Base-by-base conservation (phyloP, 1,140 invertebrate species). In the Ephestia elutella region DNA sequence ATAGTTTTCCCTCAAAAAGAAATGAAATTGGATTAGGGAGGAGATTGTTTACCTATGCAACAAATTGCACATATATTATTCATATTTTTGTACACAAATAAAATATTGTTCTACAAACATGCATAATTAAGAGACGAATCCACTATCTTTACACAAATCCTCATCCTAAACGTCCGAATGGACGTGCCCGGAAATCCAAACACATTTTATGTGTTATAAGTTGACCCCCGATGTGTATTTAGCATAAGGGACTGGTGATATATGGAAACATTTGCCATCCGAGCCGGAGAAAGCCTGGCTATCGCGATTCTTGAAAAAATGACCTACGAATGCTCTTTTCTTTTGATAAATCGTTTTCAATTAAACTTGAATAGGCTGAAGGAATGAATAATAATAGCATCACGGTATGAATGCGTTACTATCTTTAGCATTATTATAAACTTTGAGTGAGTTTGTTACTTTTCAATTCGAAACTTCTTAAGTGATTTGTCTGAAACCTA, bases 321-420 rank as follows among this genome's bases (percentile, higher is more conserved):
- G n/a, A 15, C 38, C n/a, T n/a, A 15, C 38, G 15, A 17, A 15
- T 44, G 10, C 10, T 10, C 38, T 9, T 1, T 44, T 44, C 13
- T 44, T n/a, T 44, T 44, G 38, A 44, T 44, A 10, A 44, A 44
- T 44, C 38, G 38, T 44, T 44, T 44, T 44, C 38, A 44, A 44
- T 44, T 15, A 44, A 44, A 44, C 38, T 44, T 17, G 38, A 15
- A 17, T 44, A 44, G 38, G 38, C 38, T n/a, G 13, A 1, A 44
- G 13, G n/a, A 44, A 10, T 44, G 38, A 44, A 44, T n/a, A n/a
- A n/a, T n/a, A 44, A 44, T 44, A 44, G 38, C n/a, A 25, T 25
- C 2, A 25, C 2, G 15, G 10, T 13, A 15, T 0, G 38, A 44
- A 44, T 44, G 38, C 13, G n/a, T n/a, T 25, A 25, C 21, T 25